Evolutionary conservation across 1,140 invertebrate species (phyloP).

Genomic region (Mya arenaria): DNA sequence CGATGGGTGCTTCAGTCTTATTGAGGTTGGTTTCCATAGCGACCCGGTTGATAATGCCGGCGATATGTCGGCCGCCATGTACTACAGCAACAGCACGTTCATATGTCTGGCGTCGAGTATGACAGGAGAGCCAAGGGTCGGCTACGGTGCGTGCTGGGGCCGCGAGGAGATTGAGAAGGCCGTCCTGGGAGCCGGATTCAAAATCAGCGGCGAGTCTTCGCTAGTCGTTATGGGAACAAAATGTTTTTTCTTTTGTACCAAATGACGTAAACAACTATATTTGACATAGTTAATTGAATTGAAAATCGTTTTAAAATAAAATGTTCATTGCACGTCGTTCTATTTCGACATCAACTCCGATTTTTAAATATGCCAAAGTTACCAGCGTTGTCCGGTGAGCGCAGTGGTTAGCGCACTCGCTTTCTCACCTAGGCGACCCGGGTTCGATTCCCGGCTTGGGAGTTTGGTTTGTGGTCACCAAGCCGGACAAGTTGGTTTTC

Average conservation of each 20-base stretch:
- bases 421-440: too few species aligned
- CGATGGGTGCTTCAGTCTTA: conserved; percentile 52
- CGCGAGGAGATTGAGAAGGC: conserved; percentile 35
- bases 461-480: too few species aligned
- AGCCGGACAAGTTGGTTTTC: too few species aligned
- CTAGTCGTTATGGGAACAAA: conserved; percentile 16
- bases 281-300: too few species aligned
- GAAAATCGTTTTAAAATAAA: too few species aligned
- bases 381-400: too few species aligned
- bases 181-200: neutral
- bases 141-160: conserved; percentile 54
- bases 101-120: conserved; percentile 57
- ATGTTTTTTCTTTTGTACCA: conserved; percentile 36
- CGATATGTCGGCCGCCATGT: conserved; percentile 68
- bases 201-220: neutral
- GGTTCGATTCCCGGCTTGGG: too few species aligned
- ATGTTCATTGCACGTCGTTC: too few species aligned
- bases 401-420: too few species aligned
- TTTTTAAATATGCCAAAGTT: too few species aligned
- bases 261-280: conserved; percentile 1
- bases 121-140: conserved; percentile 28
- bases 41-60: conserved; percentile 54
- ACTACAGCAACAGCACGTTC: conserved; percentile 50
- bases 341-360: too few species aligned
- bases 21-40: conserved; percentile 58